Evolutionary conservation across 1,140 invertebrate genomes (phyloP).

Genomic region (Phymastichus coffea): DNA sequence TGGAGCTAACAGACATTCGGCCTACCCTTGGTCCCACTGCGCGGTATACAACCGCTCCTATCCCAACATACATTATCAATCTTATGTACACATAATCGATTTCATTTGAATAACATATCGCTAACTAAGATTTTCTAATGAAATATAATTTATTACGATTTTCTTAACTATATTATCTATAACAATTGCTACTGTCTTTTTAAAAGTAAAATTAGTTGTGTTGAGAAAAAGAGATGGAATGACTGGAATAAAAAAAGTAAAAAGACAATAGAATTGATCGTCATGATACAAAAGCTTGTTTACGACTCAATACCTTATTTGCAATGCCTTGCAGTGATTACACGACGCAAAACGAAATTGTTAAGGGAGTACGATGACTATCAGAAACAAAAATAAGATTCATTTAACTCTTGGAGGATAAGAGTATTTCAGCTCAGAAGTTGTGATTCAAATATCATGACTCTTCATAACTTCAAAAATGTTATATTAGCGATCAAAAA

Average conservation of each 20-base stretch:
- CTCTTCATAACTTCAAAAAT: too few species aligned
- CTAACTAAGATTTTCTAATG: too few species aligned
- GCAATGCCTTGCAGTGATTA: conserved; percentile 5
- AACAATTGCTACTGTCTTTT: neutral
- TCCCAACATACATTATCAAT: conserved; percentile 52
- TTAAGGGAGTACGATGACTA: too few species aligned
- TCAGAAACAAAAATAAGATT: too few species aligned
- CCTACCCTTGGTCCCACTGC: conserved; percentile 54
- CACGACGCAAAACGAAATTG: neutral
- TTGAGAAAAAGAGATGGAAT: neutral
- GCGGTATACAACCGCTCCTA: conserved; percentile 57
- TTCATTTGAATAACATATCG: too few species aligned
- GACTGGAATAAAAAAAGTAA: neutral
- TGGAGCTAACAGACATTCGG: conserved; percentile 55
- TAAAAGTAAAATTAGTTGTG: neutral
- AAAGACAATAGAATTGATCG: neutral
- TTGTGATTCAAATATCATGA: too few species aligned
- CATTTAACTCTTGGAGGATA: too few species aligned
- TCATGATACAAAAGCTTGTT: neutral
- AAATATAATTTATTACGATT: conserved; percentile 13
- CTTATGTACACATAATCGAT: too few species aligned
- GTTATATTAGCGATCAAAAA: too few species aligned
- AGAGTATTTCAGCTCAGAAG: too few species aligned
- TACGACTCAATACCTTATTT: neutral
- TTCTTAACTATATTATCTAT: neutral